Evolutionary conservation across 2,888 invertebrate genomes (phyloP).

Genomic region (Formica aserva): DNA sequence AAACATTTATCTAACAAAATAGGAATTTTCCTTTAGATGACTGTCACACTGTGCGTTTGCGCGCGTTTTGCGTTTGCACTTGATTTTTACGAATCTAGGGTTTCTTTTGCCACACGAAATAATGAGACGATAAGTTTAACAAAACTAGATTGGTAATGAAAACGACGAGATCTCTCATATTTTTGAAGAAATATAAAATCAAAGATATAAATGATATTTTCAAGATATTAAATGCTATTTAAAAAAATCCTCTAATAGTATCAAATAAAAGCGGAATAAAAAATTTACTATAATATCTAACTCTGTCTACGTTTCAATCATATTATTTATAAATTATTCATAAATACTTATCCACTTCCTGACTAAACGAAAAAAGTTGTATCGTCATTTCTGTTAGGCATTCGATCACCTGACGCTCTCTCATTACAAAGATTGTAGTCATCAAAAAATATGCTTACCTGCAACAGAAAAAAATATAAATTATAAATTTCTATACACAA

Average conservation of each 20-base stretch:
- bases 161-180: constrained; percentile 15
- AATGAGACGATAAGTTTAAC: no score
- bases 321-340: constrained; percentile 14
- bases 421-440: background rate
- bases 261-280: background rate
- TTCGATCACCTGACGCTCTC: background rate
- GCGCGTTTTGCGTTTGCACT: no score
- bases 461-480: constrained; percentile 39
- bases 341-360: background rate
- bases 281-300: background rate
- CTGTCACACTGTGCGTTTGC: no score
- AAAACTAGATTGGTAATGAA: background rate
- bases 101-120: no score
- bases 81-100: no score
- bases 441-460: constrained; percentile 32
- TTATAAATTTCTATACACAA: constrained; percentile 14
- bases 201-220: background rate
- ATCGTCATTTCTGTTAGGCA: background rate
- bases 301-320: background rate
- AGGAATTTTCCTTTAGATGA: no score
- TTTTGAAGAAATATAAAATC: background rate
- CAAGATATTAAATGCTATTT: background rate
- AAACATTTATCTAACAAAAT: background rate
- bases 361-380: background rate
- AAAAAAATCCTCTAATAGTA: background rate